Evolutionary conservation across 2,113 vertebrate species (phyloP).

Genomic region (Sarotherodon lohbergeri): DNA sequence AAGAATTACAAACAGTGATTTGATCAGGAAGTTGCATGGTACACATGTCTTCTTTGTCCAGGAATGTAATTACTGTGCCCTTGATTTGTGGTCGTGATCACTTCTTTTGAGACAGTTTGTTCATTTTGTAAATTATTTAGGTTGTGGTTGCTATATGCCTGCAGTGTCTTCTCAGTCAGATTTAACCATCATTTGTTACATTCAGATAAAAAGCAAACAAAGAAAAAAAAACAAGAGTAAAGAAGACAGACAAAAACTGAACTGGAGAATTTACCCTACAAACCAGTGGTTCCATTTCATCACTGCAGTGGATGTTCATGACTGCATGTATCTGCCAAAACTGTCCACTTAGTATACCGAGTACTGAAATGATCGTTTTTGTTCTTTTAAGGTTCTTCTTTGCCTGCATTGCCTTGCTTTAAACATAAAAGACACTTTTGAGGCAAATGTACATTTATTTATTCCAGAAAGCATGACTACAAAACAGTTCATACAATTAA

Average conservation of each 20-base stretch:
- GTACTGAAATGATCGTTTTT: accelerated
- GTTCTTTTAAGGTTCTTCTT: neutral
- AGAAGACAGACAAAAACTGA: neutral
- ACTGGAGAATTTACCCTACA: neutral
- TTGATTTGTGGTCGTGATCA: neutral
- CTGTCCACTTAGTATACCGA: neutral
- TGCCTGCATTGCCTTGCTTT: accelerated
- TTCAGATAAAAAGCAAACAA: neutral
- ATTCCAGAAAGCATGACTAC: accelerated
- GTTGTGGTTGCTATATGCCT: accelerated
- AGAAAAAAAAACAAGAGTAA: neutral
- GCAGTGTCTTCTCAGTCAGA: neutral
- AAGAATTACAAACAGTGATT: neutral
- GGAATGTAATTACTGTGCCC: neutral
- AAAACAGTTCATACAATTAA: neutral
- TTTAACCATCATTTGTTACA: neutral
- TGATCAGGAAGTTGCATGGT: accelerated
- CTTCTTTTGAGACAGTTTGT: neutral
- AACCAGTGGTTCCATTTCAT: neutral
- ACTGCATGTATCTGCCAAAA: neutral
- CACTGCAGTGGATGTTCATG: neutral
- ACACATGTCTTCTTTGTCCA: neutral
- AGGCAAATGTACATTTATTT: neutral
- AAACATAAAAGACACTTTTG: neutral
- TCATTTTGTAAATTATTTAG: neutral